Conservation (phyloP, 2,888 invertebrate species). For the Epistrophella euchroma region DNA sequence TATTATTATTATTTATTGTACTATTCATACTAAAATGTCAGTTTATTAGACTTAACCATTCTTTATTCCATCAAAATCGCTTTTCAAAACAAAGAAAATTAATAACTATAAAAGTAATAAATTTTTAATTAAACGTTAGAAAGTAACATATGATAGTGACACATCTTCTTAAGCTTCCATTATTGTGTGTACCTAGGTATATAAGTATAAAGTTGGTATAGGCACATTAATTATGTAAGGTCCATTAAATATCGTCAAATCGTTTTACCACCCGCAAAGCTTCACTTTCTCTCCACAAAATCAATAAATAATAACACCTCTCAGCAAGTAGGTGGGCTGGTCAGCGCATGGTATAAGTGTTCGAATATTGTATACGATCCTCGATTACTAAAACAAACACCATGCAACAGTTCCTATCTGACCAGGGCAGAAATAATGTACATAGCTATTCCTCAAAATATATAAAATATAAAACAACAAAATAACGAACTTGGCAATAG, state of each 20-base stretch:
- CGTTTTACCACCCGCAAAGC: not conserved
- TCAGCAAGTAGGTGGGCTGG: not conserved
- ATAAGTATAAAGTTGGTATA: not conserved
- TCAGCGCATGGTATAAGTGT: not conserved
- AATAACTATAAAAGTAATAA: not conserved
- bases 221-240: slow-evolving; percentile 2
- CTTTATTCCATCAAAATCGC: not conserved
- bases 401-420: slow-evolving; percentile 51
- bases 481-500: slow-evolving; percentile 16
- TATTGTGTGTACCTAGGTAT: not conserved
- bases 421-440: slow-evolving; percentile 29
- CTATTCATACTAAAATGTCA: no score
- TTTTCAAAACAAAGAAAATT: not conserved
- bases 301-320: slow-evolving; percentile 8
- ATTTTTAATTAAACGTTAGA: not conserved
- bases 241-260: slow-evolving; percentile 12
- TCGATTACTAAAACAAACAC: slow-evolving; percentile 35
- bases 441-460: slow-evolving; percentile 12
- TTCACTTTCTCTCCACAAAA: not conserved
- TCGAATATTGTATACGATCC: slow-evolving; percentile 50
- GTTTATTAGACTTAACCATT: no score
- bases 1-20: no score
- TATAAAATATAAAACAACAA: slow-evolving; percentile 4
- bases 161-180: slow-evolving; percentile 5
- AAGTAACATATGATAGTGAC: slow-evolving; percentile 3